Percentiles rank a stretch among this genome's conserved stretches.
These are phyloP conservation scores for Brachionus paranguensis DNA, from an alignment of 1,140 invertebrate genomes.

Conservation along the genomic window DNA sequence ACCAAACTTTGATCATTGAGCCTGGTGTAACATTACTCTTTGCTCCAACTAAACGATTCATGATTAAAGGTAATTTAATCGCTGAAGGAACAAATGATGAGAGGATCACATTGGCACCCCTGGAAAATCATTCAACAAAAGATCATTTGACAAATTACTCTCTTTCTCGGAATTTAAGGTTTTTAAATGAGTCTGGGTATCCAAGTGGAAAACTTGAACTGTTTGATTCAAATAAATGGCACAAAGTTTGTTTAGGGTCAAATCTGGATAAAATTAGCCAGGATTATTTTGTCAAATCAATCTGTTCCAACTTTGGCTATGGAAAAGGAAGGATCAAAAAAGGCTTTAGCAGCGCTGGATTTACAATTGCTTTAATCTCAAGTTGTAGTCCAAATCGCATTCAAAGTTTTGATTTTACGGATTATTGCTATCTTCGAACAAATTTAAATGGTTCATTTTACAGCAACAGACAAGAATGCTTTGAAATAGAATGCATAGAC, in stretches of 20 bases:
- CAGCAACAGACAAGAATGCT: not conserved
- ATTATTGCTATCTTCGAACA: not conserved
- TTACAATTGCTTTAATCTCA: not conserved
- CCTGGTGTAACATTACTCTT: not conserved
- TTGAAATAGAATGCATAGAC: not conserved
- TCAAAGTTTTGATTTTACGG: not conserved
- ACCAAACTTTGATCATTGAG: not conserved
- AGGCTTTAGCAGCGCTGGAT: not conserved
- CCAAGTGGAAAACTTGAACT: not conserved
- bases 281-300: not conserved
- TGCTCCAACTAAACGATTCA: not conserved
- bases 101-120: not conserved
- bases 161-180: not conserved
- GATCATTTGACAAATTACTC: not conserved
- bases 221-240: not conserved
- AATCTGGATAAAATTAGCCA: not conserved
- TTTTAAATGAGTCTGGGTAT: not conserved
- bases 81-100: not conserved
- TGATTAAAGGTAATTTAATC: not conserved
- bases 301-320: not conserved
- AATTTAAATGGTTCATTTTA: not conserved
- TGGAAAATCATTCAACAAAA: not conserved
- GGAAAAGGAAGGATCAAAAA: not conserved
- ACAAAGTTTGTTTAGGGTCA: not conserved
- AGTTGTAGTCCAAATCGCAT: not conserved